Evolutionary conservation across 2,113 vertebrate genomes (phyloP).

Genomic region (Dicentrarchus labrax): DNA sequence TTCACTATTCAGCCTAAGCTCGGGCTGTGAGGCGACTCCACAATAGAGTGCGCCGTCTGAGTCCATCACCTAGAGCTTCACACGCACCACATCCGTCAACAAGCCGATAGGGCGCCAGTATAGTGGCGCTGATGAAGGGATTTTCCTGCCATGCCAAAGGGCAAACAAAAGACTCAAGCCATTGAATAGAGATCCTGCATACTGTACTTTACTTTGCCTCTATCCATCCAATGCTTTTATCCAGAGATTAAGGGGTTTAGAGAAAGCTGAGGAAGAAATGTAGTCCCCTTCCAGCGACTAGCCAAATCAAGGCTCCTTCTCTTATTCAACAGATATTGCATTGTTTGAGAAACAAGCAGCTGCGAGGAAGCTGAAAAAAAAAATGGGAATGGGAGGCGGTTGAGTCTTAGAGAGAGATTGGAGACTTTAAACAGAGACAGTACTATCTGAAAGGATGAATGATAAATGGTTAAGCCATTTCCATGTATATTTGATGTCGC

Average conservation of each 20-base stretch:
- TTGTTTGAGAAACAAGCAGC: conserved; percentile 76
- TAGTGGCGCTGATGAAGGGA: conserved; percentile 52
- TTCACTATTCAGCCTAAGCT: conserved; percentile 40
- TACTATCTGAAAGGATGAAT: conserved; percentile 54
- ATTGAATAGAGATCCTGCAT: conserved; percentile 51
- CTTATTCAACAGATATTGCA: conserved; percentile 63
- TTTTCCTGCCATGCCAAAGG: conserved; percentile 58
- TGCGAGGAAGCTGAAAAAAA: conserved; percentile 24
- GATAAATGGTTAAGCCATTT: conserved; percentile 64
- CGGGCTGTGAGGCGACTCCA: conserved; percentile 29
- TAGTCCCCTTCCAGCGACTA: conserved; percentile 60
- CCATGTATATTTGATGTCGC: conserved; percentile 71
- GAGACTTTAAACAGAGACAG: conserved; percentile 38
- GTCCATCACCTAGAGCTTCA: conserved; percentile 44
- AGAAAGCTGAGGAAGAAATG: conserved; percentile 48
- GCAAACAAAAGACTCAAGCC: conserved; percentile 65
- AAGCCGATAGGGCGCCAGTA: conserved; percentile 19
- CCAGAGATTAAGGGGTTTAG: conserved; percentile 75
- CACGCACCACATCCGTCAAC: conserved; percentile 46
- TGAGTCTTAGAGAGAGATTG: conserved; percentile 27
- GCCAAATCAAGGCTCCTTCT: conserved; percentile 45
- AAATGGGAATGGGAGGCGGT: background rate
- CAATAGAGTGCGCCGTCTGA: conserved; percentile 8
- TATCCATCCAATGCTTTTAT: conserved; percentile 62
- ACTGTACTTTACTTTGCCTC: conserved; percentile 59